Base-by-base conservation (phyloP, 1,140 invertebrate species). In the Pogonomyrmex californicus region DNA sequence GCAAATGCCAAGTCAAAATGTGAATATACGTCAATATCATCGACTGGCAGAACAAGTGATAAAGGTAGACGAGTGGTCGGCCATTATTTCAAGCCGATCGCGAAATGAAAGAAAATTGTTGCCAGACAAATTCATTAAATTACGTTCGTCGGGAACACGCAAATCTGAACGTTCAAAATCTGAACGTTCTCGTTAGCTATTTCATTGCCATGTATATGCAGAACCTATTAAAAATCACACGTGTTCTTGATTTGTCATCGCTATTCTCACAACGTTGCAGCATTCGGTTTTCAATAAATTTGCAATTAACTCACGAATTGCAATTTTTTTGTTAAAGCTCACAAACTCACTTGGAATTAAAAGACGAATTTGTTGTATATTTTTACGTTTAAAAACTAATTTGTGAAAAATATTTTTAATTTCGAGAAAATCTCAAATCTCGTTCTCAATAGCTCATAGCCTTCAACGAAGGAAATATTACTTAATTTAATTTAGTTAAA, bases 41-140 rank as follows among this genome's bases (percentile, higher is more conserved):
- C 68, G n/a, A 10, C 54, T n/a, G n/a, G 1, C 66, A 47, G 41
- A 83, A 47, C 68, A 75, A 83, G 79, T 83, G 79, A 83, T 83
- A 60, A 75, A 49, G 12, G 10, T 75, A 75, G 41, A 83, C 56
- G 54, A 75, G 33, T 83, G 54, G 79, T 75, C 79, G 33, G 56
- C 41, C 79, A 63, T 83, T 83, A 54, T 60, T 83, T 62, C 51
- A 60, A 82, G 44, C 56, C n/a, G 41, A 44, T 73, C 17, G 30
- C 17, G 33, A 60, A 49, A 83, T 49, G 33, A 47, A 73, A 56
- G 54, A 75, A 49, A 75, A 75, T 83, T 38, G 68, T 60, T 71
- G 23, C 10, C 51, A 14, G 30, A 62, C 44, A 38, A 47, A 62
- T 38, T 58, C 23, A 33, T 60, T 70, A 70, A 81, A 70, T 81